phyloP scores from a whole-genome alignment of 2,113 vertebrate genomes.

The Phaetusa simplex region DNA sequence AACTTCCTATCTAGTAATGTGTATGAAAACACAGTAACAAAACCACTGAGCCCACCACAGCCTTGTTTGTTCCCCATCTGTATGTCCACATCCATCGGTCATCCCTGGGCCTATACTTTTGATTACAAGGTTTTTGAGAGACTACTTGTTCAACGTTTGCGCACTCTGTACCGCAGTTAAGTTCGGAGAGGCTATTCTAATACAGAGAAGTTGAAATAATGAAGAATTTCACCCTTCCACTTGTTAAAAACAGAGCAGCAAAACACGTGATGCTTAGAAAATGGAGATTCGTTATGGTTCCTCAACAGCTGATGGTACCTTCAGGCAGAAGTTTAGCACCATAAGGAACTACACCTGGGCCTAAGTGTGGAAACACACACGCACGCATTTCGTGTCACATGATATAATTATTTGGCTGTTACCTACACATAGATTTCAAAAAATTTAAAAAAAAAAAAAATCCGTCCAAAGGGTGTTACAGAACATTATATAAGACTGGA shows the following conservation, averaged over 20 bases:
- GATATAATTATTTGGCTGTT: not conserved
- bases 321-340: not conserved
- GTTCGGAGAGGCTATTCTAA: not conserved
- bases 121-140: not conserved
- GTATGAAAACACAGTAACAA: not conserved
- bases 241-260: not conserved
- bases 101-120: not conserved
- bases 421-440: not conserved
- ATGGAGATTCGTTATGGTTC: not conserved
- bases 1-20: not conserved
- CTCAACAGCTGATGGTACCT: not conserved
- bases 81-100: fast-evolving
- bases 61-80: not conserved
- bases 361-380: not conserved
- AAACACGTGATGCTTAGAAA: not conserved
- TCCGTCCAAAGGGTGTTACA: not conserved
- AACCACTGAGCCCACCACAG: not conserved
- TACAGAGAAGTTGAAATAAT: not conserved
- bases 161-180: not conserved
- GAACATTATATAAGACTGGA: not conserved
- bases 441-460: not conserved
- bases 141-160: not conserved
- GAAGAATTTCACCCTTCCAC: not conserved
- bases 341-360: not conserved
- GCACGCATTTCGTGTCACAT: not conserved